Conservation (phyloP, 2,888 invertebrate species). For the Drosophila glabriapex region DNA sequence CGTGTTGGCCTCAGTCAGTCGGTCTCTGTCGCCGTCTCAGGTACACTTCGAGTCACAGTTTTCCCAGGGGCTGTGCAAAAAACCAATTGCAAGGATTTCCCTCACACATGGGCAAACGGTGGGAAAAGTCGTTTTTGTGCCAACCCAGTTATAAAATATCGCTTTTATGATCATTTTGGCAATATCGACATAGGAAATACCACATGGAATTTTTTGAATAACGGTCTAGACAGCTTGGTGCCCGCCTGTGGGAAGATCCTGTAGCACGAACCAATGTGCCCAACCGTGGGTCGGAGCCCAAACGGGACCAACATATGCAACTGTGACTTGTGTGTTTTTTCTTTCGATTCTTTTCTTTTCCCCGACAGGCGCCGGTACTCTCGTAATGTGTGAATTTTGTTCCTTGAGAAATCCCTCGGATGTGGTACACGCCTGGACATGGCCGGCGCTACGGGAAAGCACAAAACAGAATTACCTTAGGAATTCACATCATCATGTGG, state of each 20-base stretch:
- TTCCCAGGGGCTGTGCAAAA: slow-evolving; percentile 62
- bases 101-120: slow-evolving; percentile 56
- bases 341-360: slow-evolving; percentile 1
- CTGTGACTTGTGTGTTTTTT: slow-evolving; percentile 68
- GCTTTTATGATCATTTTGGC: slow-evolving; percentile 51
- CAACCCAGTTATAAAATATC: slow-evolving; percentile 74
- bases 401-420: slow-evolving; percentile 67
- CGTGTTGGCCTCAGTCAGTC: slow-evolving; percentile 46
- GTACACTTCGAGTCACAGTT: slow-evolving; percentile 44
- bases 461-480: slow-evolving; percentile 48
- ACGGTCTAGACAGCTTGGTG: slow-evolving; percentile 56
- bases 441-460: slow-evolving; percentile 78
- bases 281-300: slow-evolving; percentile 12
- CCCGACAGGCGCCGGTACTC: slow-evolving; percentile 63
- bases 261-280: slow-evolving; percentile 57
- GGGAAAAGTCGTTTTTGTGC: slow-evolving; percentile 51
- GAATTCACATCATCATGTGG: slow-evolving; percentile 72
- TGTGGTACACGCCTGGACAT: slow-evolving; percentile 37
- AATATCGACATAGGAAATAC: slow-evolving; percentile 43
- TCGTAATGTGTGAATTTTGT: slow-evolving; percentile 60
- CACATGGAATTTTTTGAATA: slow-evolving; percentile 63
- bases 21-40: slow-evolving; percentile 9
- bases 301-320: slow-evolving; percentile 68
- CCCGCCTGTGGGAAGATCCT: slow-evolving; percentile 58
- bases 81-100: slow-evolving; percentile 67